Conservation (phyloP, 92 coral and sea anemone species). For the Heteractis magnifica region DNA sequence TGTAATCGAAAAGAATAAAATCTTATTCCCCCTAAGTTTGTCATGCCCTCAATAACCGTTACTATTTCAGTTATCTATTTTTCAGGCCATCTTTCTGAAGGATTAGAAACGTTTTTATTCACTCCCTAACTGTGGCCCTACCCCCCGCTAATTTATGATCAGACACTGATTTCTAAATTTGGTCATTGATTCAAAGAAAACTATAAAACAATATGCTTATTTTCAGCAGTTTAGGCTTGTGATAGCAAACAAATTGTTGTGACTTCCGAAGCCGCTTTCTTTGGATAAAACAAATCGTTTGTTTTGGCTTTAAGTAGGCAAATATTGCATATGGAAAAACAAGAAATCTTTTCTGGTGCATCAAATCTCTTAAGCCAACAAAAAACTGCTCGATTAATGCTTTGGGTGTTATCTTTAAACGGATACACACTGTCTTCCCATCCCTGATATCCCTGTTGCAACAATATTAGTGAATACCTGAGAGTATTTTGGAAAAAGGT, state of each 20-base stretch:
- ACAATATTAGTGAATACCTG: background rate
- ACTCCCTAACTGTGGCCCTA: too few species aligned
- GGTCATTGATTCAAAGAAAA: background rate
- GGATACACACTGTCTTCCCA: background rate
- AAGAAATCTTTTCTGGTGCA: background rate
- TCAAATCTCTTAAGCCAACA: background rate
- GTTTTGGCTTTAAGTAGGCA: conserved; percentile 2
- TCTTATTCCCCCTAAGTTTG: too few species aligned
- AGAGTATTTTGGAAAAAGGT: background rate
- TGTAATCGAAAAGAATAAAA: too few species aligned
- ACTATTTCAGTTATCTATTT: too few species aligned
- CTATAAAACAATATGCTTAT: background rate
- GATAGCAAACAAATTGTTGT: background rate
- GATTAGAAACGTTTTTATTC: too few species aligned
- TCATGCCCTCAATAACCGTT: too few species aligned
- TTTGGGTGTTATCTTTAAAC: background rate
- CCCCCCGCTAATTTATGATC: background rate
- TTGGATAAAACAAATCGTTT: conserved; percentile 2
- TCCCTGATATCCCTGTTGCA: background rate
- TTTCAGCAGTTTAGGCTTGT: background rate
- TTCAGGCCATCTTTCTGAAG: too few species aligned
- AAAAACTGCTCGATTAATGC: background rate
- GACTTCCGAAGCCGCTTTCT: background rate
- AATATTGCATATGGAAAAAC: background rate
- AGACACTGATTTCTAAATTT: background rate